Evolutionary conservation across 2,888 invertebrate species (phyloP).

Genomic region (Synergus itoensis): DNA sequence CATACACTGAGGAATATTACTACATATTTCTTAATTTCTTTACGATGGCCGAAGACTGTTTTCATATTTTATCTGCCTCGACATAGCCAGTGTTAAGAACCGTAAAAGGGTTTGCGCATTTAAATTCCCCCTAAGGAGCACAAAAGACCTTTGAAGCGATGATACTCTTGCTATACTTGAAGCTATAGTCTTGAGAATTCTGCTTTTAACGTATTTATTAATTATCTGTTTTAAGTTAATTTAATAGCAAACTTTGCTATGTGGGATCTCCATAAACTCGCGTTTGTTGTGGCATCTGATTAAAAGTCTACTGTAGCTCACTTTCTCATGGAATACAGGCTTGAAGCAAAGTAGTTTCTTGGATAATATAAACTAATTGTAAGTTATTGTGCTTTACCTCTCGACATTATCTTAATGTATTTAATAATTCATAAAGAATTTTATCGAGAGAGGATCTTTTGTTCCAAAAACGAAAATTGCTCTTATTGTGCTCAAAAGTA

Average conservation of each 20-base stretch:
- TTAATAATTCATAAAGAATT: not conserved
- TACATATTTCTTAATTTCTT: not conserved
- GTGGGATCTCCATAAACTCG: conserved; percentile 21
- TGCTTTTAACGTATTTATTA: conserved; percentile 25
- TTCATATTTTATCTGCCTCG: too few relatives aligned
- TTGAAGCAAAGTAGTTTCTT: not conserved
- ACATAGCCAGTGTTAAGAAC: conserved; percentile 5
- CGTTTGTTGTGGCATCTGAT: not conserved
- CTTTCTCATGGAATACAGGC: conserved; percentile 6
- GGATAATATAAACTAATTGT: not conserved
- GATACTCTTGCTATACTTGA: not conserved
- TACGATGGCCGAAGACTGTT: not conserved
- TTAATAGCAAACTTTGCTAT: conserved; percentile 38
- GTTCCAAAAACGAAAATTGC: too few relatives aligned
- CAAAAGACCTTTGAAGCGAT: conserved; percentile 6
- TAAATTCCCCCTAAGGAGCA: conserved; percentile 7
- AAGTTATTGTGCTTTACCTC: not conserved
- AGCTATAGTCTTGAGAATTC: conserved; percentile 18
- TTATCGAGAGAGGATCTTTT: not conserved
- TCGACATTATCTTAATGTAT: not conserved
- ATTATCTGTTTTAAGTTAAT: conserved; percentile 31
- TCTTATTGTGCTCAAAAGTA: not conserved
- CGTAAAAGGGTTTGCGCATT: conserved; percentile 8
- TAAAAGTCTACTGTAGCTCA: conserved; percentile 4
- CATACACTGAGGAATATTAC: not conserved